phyloP scores from a whole-genome alignment of 2,888 invertebrate species.

The Sceliomorpha sp. region DNA sequence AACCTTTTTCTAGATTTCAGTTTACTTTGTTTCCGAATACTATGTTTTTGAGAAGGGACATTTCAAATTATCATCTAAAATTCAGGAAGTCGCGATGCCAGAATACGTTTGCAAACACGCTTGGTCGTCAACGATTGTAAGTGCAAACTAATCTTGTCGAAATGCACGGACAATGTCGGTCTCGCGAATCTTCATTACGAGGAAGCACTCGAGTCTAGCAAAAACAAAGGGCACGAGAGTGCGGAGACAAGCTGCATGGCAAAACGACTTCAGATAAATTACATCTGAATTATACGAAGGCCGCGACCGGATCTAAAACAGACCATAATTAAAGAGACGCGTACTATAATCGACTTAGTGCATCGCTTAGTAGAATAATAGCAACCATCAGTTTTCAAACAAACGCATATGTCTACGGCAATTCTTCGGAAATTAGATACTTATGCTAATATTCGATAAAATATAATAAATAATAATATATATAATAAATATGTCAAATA shows the following conservation, averaged over 20 bases:
- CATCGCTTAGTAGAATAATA: slow-evolving; percentile 5
- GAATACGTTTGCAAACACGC: slow-evolving; percentile 26
- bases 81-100: slow-evolving; percentile 32
- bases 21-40: too few relatives aligned
- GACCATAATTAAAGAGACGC: slow-evolving; percentile 53
- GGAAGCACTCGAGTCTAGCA: slow-evolving; percentile 47
- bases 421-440: too few relatives aligned
- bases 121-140: slow-evolving; percentile 42
- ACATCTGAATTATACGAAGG: slow-evolving; percentile 54
- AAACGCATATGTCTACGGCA: too few relatives aligned
- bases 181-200: slow-evolving; percentile 53
- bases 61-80: slow-evolving; percentile 14
- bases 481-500: too few relatives aligned
- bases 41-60: too few relatives aligned
- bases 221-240: slow-evolving; percentile 37
- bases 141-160: slow-evolving; percentile 49
- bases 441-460: too few relatives aligned
- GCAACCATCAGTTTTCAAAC: not conserved
- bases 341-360: slow-evolving; percentile 34
- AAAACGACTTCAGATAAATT: slow-evolving; percentile 21
- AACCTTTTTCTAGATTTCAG: too few relatives aligned
- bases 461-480: too few relatives aligned
- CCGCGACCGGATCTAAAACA: slow-evolving; percentile 53
- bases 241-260: slow-evolving; percentile 33
- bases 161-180: slow-evolving; percentile 32